These are phyloP conservation scores for Thelaira solivaga DNA, from an alignment of 2,888 invertebrate species.

Conservation along the genomic window DNA sequence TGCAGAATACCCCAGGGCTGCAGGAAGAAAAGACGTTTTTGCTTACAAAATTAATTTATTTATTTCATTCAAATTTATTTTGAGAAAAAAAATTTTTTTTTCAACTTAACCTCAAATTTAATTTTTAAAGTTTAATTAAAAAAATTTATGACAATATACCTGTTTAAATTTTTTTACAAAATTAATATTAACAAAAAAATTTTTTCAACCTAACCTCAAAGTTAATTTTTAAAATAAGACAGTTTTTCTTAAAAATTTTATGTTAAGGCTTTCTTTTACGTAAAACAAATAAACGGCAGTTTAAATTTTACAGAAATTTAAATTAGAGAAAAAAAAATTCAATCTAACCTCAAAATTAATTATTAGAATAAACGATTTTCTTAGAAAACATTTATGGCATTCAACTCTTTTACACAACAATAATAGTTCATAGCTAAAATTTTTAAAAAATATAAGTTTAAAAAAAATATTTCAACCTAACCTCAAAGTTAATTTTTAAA, in stretches of 20 bases:
- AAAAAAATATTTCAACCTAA: neutral
- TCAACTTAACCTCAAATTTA: neutral
- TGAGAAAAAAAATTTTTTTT: neutral
- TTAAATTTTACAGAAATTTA: neutral
- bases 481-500: neutral
- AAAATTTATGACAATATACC: neutral
- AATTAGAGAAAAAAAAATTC: neutral
- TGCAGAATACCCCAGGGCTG: too few species aligned
- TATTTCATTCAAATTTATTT: too few species aligned
- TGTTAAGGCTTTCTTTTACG: neutral
- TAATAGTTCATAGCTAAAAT: neutral
- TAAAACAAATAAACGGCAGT: neutral
- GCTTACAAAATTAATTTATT: too few species aligned
- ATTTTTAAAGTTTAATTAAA: neutral
- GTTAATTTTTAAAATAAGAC: neutral
- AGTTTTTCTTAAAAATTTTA: neutral
- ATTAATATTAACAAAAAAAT: neutral
- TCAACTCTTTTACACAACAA: neutral
- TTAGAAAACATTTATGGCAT: neutral
- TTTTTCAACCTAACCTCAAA: neutral
- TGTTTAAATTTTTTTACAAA: too few species aligned
- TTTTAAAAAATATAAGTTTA: neutral
- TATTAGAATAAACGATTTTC: neutral
- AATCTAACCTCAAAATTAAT: neutral
- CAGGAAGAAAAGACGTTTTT: too few species aligned